Percentiles rank a stretch among this genome's conserved stretches.
Evolutionary conservation across 2,113 vertebrate genomes (phyloP).

Genomic region (Istiophorus platypterus): DNA sequence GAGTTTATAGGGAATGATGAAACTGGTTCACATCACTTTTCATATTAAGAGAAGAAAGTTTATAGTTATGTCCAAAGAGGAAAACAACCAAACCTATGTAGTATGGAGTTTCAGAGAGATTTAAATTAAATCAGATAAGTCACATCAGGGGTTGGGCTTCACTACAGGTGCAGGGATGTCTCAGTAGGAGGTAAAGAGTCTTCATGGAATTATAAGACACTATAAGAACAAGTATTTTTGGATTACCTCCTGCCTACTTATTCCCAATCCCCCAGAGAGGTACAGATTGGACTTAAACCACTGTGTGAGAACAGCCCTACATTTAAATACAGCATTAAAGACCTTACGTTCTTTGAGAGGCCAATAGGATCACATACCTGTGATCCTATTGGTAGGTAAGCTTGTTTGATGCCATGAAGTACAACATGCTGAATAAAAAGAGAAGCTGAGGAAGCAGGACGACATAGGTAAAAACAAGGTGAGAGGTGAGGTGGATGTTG

Average conservation of each 20-base stretch:
- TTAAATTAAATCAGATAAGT: conserved; percentile 45
- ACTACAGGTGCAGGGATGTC: conserved; percentile 33
- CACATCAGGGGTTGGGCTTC: conserved; percentile 19
- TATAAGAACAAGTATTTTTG: conserved; percentile 65
- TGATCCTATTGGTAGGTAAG: conserved; percentile 15
- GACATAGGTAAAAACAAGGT: neutral
- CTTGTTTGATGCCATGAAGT: conserved; percentile 9
- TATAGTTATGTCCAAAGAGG: neutral
- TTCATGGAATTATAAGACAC: conserved; percentile 65
- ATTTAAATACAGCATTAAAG: conserved; percentile 48
- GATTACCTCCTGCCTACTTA: conserved; percentile 64
- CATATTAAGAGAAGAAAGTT: neutral
- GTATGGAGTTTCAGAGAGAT: conserved; percentile 27
- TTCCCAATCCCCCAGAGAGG: conserved; percentile 57
- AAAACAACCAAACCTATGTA: conserved; percentile 9
- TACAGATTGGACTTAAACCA: conserved; percentile 63
- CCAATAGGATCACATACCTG: conserved; percentile 12
- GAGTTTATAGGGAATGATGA: neutral
- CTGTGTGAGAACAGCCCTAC: conserved; percentile 22
- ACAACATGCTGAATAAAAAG: conserved; percentile 1
- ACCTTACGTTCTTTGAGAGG: conserved; percentile 23
- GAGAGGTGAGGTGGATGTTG: neutral
- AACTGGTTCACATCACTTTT: conserved; percentile 3
- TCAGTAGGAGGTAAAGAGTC: conserved; percentile 56
- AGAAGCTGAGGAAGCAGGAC: neutral